A percentile compares a stretch with the other conserved stretches of the same genome.
phyloP scores from a whole-genome alignment of 2,888 invertebrate genomes.

The Lamellibrachia satsuma region DNA sequence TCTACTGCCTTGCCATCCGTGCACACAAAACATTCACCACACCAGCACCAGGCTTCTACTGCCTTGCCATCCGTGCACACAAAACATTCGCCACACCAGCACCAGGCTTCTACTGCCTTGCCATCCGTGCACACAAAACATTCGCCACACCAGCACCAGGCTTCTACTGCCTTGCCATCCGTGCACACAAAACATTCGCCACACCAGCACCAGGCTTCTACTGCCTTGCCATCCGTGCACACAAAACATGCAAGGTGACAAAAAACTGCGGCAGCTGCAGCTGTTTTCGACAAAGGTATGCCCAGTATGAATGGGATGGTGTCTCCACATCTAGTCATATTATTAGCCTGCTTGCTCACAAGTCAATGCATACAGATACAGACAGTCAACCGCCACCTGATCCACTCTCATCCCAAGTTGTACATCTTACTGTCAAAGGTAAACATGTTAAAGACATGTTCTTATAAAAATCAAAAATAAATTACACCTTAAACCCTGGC shows the following conservation, averaged over 20 bases:
- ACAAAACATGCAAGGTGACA: not conserved
- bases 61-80: no score
- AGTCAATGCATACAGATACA: not conserved
- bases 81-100: not conserved
- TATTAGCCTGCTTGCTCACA: not conserved
- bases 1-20: not conserved
- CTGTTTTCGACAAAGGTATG: not conserved
- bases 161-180: not conserved
- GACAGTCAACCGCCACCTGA: not conserved
- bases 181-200: no score
- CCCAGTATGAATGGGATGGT: not conserved
- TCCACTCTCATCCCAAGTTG: not conserved
- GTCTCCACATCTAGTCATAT: not conserved
- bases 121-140: no score
- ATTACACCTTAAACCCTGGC: no score
- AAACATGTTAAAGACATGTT: not conserved
- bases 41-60: not conserved
- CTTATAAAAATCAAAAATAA: no score
- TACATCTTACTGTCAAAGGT: not conserved
- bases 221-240: not conserved
- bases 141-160: not conserved
- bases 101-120: not conserved
- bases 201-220: not conserved
- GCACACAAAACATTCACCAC: not conserved
- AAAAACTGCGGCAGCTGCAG: not conserved